Evolutionary conservation across 2,888 invertebrate species (phyloP).

Genomic region (Phoronis australis): DNA sequence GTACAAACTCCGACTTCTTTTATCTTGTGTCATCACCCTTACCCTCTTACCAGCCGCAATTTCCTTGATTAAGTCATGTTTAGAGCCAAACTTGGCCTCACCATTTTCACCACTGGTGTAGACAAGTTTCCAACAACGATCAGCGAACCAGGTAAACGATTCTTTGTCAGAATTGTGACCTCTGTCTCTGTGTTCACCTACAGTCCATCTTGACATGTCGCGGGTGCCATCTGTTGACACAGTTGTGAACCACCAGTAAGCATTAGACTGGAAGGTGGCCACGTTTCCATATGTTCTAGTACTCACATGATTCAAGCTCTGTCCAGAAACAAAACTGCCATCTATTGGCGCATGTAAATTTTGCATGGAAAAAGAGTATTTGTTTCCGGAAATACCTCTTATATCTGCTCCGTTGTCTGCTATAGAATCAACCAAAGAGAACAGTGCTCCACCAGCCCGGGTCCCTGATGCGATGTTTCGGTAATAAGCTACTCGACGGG

Average conservation of each 20-base stretch:
- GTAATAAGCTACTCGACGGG: too few species aligned
- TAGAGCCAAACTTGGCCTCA: constrained; percentile 9
- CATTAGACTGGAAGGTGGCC: constrained; percentile 1
- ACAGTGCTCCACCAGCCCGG: not conserved
- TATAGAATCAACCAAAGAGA: not conserved
- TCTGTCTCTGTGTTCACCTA: constrained; percentile 18
- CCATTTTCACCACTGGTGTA: constrained; percentile 14
- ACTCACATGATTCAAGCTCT: not conserved
- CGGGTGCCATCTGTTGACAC: constrained; percentile 19
- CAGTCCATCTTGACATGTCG: constrained; percentile 19
- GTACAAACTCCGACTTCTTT: too few species aligned
- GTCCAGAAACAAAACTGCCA: not conserved
- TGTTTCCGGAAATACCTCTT: not conserved
- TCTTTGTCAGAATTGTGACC: constrained; percentile 19
- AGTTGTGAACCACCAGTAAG: constrained; percentile 21
- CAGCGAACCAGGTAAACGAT: constrained; percentile 19
- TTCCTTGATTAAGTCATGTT: constrained; percentile 4
- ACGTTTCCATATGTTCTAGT: not conserved
- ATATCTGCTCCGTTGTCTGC: not conserved
- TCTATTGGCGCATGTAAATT: not conserved
- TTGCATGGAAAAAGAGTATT: not conserved
- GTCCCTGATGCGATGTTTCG: too few species aligned
- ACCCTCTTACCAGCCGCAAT: constrained; percentile 4
- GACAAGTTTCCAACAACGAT: constrained; percentile 17
- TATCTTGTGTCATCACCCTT: not conserved